Base-by-base conservation (phyloP, 2,797 vertebrate genomes). In the Lates japonicus region DNA sequence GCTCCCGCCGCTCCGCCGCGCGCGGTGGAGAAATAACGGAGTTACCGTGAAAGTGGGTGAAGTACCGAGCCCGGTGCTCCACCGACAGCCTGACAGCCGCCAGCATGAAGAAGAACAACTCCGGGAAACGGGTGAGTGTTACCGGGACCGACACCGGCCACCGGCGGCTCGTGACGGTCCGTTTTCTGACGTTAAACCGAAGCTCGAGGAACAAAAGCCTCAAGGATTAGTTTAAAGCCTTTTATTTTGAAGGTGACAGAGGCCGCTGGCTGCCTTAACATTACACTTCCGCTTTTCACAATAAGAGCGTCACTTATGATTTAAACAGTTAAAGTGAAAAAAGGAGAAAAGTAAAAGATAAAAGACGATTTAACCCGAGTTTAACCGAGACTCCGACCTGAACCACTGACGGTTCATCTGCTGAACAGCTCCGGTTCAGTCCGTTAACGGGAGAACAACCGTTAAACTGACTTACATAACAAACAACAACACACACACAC, bases 101-200 rank as follows among this genome's bases (percentile, higher is more conserved):
- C 74, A 78, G 39, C 74, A 97, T 97, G 97, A 98, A 96, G 95
- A 97, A 97, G 88, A 97, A 94, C 89, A 92, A 91, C 92, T 93
- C 96, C 64, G 83, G 93, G 6, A 97, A 96, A 88, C 93, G 96
- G 96, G 97, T 98, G 95, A 97, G 93, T 87, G 29, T 39, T 3
- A 69, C 0, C 67, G 29, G 78, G 9, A 60, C 52, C 61, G 62
- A 20, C 31, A 22, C 8, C 35, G 61, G n/a, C 8, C 73, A 4
- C 61, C 57, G 14, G 8, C 8, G 42, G 33, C 35, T 14, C 41
- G n/a, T 4, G 3, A 5, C 59, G 17, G 13, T 10, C 12, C 20
- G 19, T 41, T 81, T 70, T 7, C 7, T 52, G n/a, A 12, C 35
- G 74, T 59, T 59, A 48, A 54, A 51, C 16, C 35, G 44, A 35